phyloP scores from a whole-genome alignment of 2,888 invertebrate genomes.

The Anorthoa munda region DNA sequence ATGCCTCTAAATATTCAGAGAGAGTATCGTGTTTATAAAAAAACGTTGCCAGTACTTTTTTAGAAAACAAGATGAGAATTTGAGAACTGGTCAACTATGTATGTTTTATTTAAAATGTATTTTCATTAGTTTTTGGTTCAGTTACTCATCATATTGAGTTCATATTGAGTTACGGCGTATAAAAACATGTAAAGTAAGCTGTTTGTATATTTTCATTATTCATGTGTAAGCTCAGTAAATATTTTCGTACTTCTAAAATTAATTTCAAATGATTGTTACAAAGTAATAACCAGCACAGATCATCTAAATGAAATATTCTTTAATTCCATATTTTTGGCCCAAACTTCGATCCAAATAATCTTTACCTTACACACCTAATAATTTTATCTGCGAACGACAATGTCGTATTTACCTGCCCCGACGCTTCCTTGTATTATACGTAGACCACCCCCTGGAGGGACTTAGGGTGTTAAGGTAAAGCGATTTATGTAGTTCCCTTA shows the following conservation, averaged over 20 bases:
- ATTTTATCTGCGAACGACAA: constrained; percentile 48
- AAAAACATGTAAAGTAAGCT: background rate
- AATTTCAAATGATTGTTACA: too few species aligned
- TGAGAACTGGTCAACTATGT: background rate
- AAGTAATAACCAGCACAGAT: too few species aligned
- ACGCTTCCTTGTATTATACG: constrained; percentile 51
- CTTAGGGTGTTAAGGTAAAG: constrained; percentile 68
- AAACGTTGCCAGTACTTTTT: constrained; percentile 44
- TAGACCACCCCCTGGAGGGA: constrained; percentile 49
- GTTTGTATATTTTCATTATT: background rate
- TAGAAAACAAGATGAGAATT: constrained; percentile 56
- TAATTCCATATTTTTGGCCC: background rate
- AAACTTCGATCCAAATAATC: constrained; percentile 5
- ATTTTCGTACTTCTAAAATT: too few species aligned
- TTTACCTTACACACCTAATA: constrained; percentile 40
- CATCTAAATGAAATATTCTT: background rate
- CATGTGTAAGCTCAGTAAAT: too few species aligned
- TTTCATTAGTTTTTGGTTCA: background rate
- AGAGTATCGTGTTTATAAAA: constrained; percentile 60
- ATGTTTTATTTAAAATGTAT: background rate
- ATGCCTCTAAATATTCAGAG: constrained; percentile 66
- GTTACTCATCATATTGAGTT: too few species aligned
- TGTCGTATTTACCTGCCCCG: constrained; percentile 54
- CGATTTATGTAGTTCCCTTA: constrained; percentile 68
- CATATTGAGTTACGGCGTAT: too few species aligned